Base-by-base conservation (phyloP, 1,140 invertebrate species). In the Drosophila mayri region DNA sequence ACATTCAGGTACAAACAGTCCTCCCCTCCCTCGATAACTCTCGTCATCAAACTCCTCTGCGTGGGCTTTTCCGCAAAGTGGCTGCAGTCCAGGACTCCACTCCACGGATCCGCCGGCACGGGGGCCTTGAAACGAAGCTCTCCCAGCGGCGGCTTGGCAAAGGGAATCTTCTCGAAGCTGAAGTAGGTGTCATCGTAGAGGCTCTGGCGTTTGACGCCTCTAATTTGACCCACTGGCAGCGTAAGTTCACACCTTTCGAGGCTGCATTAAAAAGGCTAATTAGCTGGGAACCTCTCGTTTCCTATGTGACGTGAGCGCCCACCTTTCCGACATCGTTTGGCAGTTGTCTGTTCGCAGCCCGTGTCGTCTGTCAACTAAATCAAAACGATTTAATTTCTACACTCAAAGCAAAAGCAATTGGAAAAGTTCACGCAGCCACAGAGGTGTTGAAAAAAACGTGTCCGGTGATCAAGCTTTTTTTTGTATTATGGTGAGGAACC, bases 91-190 rank as follows among this genome's bases (percentile, higher is more conserved):
- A 81, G 30, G 1, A 80, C 70, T 0, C 83, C 76, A 1, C 88
- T 93, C 90, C 90, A 91, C 3, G 67, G 35, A n/a, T 79, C 76
- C 1, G 68, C 64, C 0, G 90, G 86, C 32, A 75, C 67, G 1
- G 90, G 91, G 1, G 85, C 76, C 90, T 94, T 94, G 85, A 96
- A 96, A 73, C 96, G 94, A 6, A 96, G 82, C 0, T 94, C 80
- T 16, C 94, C 95, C 18, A 96, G n/a, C 2, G 96, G 96, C 3
- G 96, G 96, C 80, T 95, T 94, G 1, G 95, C 96, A 90, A 94
- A 97, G 0, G 96, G 96, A 77, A 97, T 95, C 4, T 95, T 94
- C 74, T 94, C 93, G 72, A 94, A 95, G 47, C 92, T 93, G 38
- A 79, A 92, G 65, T 92, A 94, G 3, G 68, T 47, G 12, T 83